Evolutionary conservation across 53 echinoderm and acorn worm genomes (phyloP).

Genomic region (Arbacia lixula): DNA sequence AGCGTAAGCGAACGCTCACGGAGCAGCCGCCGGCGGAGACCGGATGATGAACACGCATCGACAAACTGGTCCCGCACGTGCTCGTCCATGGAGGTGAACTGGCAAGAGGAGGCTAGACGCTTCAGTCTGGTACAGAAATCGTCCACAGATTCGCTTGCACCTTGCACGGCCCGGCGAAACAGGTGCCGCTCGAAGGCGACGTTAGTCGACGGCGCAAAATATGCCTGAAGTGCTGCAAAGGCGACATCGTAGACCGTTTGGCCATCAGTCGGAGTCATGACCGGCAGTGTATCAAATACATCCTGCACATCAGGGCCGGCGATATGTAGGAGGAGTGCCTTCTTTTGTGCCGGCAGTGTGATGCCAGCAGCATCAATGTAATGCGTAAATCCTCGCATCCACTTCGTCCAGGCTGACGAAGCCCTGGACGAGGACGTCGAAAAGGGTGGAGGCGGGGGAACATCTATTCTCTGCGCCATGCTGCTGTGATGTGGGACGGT

Average conservation of each 20-base stretch:
- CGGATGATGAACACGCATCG: slow-evolving; percentile 1
- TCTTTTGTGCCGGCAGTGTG: background rate
- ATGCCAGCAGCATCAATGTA: slow-evolving; percentile 19
- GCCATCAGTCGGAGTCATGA: background rate
- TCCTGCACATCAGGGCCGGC: slow-evolving; percentile 10
- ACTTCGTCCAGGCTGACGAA: slow-evolving; percentile 14
- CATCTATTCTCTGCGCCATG: slow-evolving; percentile 22
- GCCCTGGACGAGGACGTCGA: background rate
- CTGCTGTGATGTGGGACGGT: background rate
- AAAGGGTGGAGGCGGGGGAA: slow-evolving; percentile 11
- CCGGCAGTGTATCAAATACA: background rate
- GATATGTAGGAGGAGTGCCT: background rate
- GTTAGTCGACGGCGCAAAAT: background rate
- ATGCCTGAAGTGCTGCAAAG: background rate
- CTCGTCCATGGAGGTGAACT: background rate
- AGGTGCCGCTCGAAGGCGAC: background rate
- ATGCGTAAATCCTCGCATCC: background rate
- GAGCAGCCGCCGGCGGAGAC: slow-evolving; percentile 10
- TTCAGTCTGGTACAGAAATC: slow-evolving; percentile 12
- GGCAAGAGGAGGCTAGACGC: background rate
- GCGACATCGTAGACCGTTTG: background rate
- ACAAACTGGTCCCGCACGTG: slow-evolving; percentile 9
- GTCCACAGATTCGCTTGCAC: slow-evolving; percentile 6
- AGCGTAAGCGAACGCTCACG: background rate
- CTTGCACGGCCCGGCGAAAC: background rate